Conservation (phyloP, 2,888 invertebrate species). For the Choreutis nemorana region DNA sequence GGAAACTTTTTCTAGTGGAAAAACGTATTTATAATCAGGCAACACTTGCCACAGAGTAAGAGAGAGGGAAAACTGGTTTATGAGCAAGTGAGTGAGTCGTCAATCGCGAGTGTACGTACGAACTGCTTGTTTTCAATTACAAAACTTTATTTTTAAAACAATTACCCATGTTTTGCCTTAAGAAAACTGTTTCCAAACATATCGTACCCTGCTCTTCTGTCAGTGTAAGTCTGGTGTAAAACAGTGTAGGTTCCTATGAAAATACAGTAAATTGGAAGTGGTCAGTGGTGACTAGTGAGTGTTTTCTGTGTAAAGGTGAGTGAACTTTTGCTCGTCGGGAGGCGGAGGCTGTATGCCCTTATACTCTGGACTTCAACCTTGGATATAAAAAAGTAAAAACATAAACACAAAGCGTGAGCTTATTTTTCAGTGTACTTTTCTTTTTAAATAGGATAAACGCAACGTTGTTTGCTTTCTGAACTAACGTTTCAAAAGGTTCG, state of each 20-base stretch:
- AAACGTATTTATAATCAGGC: no score
- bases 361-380: conserved; percentile 1
- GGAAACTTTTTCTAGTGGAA: no score
- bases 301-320: conserved; percentile 28
- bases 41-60: conserved; percentile 39
- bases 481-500: no score
- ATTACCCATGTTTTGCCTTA: conserved; percentile 29
- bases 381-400: no score
- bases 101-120: conserved; percentile 27
- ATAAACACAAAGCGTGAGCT: no score
- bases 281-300: conserved; percentile 20
- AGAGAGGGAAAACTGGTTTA: conserved; percentile 46
- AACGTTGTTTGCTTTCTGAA: no score
- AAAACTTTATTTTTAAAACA: conserved; percentile 44
- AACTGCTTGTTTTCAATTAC: conserved; percentile 30
- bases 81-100: no score
- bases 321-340: conserved; percentile 32
- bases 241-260: no score
- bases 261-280: conserved; percentile 27
- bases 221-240: conserved; percentile 3
- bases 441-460: no score
- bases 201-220: conserved; percentile 15
- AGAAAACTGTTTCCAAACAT: conserved; percentile 29
- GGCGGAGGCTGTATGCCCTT: conserved; percentile 29
- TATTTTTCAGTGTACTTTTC: no score